Base-by-base conservation (phyloP, 1,140 invertebrate genomes). In the Diachasmimorpha longicaudata region DNA sequence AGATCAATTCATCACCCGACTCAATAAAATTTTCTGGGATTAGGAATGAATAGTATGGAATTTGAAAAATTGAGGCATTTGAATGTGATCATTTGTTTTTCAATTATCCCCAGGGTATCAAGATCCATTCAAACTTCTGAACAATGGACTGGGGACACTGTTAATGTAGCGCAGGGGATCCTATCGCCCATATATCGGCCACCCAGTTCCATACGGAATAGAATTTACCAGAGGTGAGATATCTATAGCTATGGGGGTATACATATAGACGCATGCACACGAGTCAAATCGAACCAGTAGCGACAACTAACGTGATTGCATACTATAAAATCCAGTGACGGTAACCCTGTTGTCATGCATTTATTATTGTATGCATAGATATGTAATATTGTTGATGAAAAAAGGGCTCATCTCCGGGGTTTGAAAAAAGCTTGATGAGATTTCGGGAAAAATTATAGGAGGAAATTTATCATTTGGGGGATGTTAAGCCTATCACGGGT, bases 131-230 rank as follows among this genome's bases (percentile, higher is more conserved):
- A 63, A 25, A 31, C 19, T 25, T 23, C 21, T 63, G 10, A 63
- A 63, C 58, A 63, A 25, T 63, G 23, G 58, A 25, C 58, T 31
- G 19, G 58, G 58, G 58, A 63, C 58, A 25, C 4, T 55, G 58
- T 63, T 31, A 25, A 63, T 63, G 58, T 31, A 25, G 13, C 58
- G 13, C 58, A 11, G 58, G 19, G 48, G 11, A 63, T 19, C 19
- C 19, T 13, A 63, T 63, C 10, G 58, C 8, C 23, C 48, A 55
- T 63, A 63, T 63, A 63, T 63, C 58, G 58, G 58, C 23, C 21
- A 63, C 58, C 58, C 58, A 63, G 23, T 63, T 63, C 58, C 58
- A 63, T 63, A 8, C 58, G 58, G 58, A 63, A 63, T 63, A 11
- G 58, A 63, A 63, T 63, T 63, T 25, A 63, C 58, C 58, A 63